Evolutionary conservation across 2,888 invertebrate species (phyloP), one percentile per base, ranked within the genome.

Genomic region (Synanthedon formicaeformis): DNA sequence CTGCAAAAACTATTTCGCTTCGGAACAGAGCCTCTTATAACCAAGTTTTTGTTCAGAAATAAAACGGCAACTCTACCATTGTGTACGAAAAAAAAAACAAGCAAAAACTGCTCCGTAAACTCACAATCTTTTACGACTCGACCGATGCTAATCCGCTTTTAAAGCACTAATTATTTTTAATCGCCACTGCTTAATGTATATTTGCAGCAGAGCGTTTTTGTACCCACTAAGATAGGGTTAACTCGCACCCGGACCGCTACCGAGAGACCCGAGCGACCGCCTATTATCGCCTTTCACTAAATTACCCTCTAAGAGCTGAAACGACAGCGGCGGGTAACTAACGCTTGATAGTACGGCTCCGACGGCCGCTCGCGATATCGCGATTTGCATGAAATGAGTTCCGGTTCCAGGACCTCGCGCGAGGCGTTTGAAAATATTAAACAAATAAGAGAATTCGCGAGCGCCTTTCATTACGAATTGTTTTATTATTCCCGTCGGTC

Each of bases 151-250:
- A 67, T 64, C 69, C 68, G 70, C 66, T 61, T 70, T 60, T 64
- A 65, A 66, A 69, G 64, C 61, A 69, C 73, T 79, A 76, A 82
- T 81, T 78, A 82, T 79, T 76, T 82, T 79, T 75, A 79, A 80
- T 73, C 71, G 67, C 60, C 59, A 52, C 60, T 57, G 67, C 66
- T 72, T 64, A 65, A 64, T 67, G 66, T 66, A 67, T 66, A 64
- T 65, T 63, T 60, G 60, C 63, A 62, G 59, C 58, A 57, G 58
- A 60, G 60, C 60, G 67, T 67, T 71, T 69, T 66, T 65, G 62
- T 57, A 57, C 16, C 51, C 18, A 16, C 27, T 51, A 51, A 59
- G 62, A 63, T 61, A 61, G 57, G 55, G 58, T 59, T 56, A 58
- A 58, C 52, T 55, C 56, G 58, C 56, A 55, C 57, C 59, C 54